These are phyloP conservation scores for Orientallactaga sibirica DNA, from an alignment of 2,797 vertebrate genomes.

Conservation along the genomic window DNA sequence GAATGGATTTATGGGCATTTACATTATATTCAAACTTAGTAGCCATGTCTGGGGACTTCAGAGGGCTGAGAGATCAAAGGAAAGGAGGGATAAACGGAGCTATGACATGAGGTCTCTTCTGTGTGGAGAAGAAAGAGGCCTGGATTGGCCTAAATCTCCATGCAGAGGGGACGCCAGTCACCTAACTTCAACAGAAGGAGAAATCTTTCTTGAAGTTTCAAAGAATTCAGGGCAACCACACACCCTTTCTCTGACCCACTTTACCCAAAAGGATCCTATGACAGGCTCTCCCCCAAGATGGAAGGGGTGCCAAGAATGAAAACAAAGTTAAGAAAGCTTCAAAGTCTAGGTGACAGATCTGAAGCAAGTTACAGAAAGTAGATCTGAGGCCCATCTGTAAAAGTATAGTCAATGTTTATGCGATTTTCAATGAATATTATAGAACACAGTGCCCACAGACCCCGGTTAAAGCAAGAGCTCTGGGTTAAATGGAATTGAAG, in stretches of 20 bases:
- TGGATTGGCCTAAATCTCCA: slow-evolving; percentile 20
- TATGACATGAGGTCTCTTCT: not conserved
- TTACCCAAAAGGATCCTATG: not conserved
- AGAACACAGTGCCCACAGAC: not conserved
- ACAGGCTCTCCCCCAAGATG: not conserved
- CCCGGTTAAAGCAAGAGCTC: not conserved
- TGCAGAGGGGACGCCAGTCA: not conserved
- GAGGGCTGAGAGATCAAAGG: not conserved
- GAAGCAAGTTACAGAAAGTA: not conserved
- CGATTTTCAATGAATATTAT: not conserved
- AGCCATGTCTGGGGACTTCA: not conserved
- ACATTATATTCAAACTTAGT: not conserved
- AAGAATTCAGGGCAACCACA: slow-evolving; percentile 49
- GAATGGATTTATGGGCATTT: not conserved
- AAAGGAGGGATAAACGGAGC: not conserved
- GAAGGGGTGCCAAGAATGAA: not conserved
- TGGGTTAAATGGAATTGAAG: not conserved
- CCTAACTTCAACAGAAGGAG: not conserved
- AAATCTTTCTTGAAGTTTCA: slow-evolving; percentile 37
- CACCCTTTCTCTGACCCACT: not conserved
- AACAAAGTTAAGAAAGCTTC: not conserved
- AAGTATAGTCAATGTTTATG: not conserved
- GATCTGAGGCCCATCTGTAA: not conserved
- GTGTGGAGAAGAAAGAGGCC: not conserved
- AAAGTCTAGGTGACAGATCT: not conserved